These are phyloP conservation scores for Danio jaintianensis DNA, from an alignment of 2,797 vertebrate genomes.

Conservation along the genomic window DNA sequence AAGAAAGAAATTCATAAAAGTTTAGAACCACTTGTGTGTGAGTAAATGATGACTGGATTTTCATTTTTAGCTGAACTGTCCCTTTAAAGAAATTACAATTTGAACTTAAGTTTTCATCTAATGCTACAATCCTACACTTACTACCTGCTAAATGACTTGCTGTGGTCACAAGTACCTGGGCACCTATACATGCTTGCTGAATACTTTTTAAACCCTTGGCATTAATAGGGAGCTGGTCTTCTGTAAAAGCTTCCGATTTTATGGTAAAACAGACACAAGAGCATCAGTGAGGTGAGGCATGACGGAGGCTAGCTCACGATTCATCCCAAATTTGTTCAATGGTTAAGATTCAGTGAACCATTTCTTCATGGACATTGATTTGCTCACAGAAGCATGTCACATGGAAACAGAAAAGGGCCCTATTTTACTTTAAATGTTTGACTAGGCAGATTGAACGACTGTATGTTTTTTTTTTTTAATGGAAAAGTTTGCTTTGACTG, in stretches of 20 bases:
- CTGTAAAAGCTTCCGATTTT: constrained; percentile 17
- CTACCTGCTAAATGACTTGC: neutral
- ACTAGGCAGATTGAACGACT: neutral
- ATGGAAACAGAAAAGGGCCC: neutral
- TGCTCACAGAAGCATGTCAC: constrained; percentile 9
- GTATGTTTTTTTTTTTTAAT: neutral
- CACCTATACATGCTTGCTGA: neutral
- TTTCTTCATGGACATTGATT: constrained; percentile 10
- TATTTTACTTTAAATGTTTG: constrained; percentile 11
- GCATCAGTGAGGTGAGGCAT: constrained; percentile 13
- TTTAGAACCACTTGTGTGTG: no score
- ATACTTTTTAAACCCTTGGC: neutral
- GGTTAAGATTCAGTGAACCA: neutral
- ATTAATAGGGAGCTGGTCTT: neutral
- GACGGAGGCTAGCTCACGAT: neutral
- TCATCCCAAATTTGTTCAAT: constrained; percentile 7
- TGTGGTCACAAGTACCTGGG: neutral
- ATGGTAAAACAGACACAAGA: constrained; percentile 12
- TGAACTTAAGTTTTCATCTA: neutral
- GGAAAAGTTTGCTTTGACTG: no score
- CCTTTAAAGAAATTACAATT: no score
- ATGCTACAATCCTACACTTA: neutral
- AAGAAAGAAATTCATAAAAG: no score
- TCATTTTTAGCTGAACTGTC: no score
- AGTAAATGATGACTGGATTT: no score